A percentile compares a stretch with the other conserved stretches of the same genome.
phyloP scores from a whole-genome alignment of 2,888 invertebrate species.

The Sylvicola cinctus region DNA sequence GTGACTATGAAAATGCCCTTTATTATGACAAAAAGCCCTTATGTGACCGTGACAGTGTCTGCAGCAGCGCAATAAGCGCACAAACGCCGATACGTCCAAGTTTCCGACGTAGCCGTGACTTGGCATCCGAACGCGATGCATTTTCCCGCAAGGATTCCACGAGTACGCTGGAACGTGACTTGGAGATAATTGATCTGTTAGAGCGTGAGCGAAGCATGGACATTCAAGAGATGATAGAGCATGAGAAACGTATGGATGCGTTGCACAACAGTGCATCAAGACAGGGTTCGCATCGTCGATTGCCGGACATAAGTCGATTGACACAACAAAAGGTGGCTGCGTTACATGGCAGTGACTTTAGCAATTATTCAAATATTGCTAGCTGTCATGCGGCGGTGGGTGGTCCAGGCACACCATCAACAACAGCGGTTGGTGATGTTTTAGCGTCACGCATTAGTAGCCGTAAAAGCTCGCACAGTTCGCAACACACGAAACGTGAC shows the following conservation, averaged over 20 bases:
- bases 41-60: conserved; percentile 3
- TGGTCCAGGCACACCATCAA: too few relatives aligned
- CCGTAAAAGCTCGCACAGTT: too few relatives aligned
- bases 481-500: too few relatives aligned
- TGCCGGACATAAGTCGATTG: conserved; percentile 17
- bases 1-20: not conserved
- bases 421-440: too few relatives aligned
- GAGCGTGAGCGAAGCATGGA: conserved; percentile 25
- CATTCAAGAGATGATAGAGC: conserved; percentile 21
- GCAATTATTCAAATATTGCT: too few relatives aligned
- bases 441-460: too few relatives aligned
- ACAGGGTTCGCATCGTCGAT: conserved; percentile 11
- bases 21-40: not conserved
- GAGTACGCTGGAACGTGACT: conserved; percentile 22
- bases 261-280: not conserved
- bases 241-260: conserved; percentile 12
- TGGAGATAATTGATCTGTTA: conserved; percentile 24
- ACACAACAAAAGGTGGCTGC: too few relatives aligned
- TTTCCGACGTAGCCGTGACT: not conserved
- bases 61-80: conserved; percentile 2
- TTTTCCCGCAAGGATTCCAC: conserved; percentile 12
- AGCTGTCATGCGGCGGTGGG: too few relatives aligned
- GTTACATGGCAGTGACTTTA: too few relatives aligned
- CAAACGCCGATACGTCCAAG: not conserved
- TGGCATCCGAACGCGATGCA: conserved; percentile 1